Conservation (phyloP, 2,888 invertebrate genomes). For the Caenorhabditis sp. region DNA sequence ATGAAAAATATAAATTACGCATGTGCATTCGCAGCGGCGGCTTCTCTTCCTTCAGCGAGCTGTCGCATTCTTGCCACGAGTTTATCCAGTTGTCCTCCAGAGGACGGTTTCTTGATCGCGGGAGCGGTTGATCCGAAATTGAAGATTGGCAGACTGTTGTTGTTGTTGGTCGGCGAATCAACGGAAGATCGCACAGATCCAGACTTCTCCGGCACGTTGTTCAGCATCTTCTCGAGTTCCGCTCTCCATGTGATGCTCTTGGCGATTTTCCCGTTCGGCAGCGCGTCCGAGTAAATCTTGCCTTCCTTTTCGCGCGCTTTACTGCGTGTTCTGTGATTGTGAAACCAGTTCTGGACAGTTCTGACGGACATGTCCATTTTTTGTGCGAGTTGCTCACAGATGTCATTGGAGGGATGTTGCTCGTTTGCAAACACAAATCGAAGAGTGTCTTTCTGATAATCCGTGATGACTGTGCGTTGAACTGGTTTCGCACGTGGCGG, state of each 20-base stretch:
- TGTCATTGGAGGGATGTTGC: conserved; percentile 95
- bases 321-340: conserved; percentile 98
- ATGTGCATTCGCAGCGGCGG: conserved; percentile 25
- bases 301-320: conserved; percentile 82
- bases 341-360: conserved; percentile 99
- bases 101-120: conserved; percentile 8
- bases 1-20: too few species aligned
- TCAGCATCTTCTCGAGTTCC: conserved; percentile 60
- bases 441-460: conserved; percentile 97
- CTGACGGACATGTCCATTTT: conserved; percentile 92
- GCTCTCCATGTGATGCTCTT: conserved; percentile 32
- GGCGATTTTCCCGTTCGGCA: conserved; percentile 24
- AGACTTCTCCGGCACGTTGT: conserved; percentile 45
- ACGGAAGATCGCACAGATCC: too few species aligned
- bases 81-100: conserved; percentile 62
- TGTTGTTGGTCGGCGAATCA: conserved; percentile 39
- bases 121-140: background rate
- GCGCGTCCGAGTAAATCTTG: conserved; percentile 59
- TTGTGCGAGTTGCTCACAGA: conserved; percentile 86
- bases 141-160: conserved; percentile 30
- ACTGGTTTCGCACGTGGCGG: too few species aligned
- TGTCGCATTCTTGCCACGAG: conserved; percentile 62
- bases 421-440: conserved; percentile 92
- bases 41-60: conserved; percentile 51
- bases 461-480: conserved; percentile 95